Evolutionary conservation across 2,113 vertebrate species (phyloP).

Genomic region (Copsychus sechellarum): DNA sequence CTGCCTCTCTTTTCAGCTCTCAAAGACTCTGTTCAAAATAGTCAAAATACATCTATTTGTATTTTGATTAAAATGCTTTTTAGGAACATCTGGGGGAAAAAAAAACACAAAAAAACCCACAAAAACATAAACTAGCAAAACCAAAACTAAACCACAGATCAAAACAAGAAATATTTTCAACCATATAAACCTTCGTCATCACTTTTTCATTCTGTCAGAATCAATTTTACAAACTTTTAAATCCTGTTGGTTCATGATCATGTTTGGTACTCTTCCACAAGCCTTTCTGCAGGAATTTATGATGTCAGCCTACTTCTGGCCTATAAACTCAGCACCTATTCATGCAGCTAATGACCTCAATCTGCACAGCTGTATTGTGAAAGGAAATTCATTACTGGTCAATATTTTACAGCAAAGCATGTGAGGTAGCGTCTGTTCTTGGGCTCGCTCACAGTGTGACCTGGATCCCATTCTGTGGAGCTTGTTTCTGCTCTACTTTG

Average conservation of each 20-base stretch:
- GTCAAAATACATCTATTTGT: neutral
- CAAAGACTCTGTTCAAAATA: neutral
- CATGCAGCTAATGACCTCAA: neutral
- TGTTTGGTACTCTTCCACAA: neutral
- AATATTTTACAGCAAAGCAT: neutral
- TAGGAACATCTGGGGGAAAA: neutral
- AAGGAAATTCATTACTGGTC: neutral
- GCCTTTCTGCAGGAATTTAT: neutral
- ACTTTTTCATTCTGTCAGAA: neutral
- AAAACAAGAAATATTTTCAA: neutral
- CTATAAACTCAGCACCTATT: neutral
- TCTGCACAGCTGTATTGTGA: neutral
- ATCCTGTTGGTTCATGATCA: accelerated
- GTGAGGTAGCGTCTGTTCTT: neutral
- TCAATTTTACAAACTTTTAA: neutral
- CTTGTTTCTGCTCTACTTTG: neutral
- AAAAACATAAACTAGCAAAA: neutral
- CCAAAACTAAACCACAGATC: neutral
- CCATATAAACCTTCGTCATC: neutral
- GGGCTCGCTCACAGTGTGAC: accelerated
- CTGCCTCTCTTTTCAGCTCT: neutral
- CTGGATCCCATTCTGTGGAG: neutral
- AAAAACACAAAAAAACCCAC: neutral
- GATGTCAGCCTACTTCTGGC: neutral
- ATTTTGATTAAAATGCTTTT: neutral